These are phyloP conservation scores for Heliconius ismenius DNA, from an alignment of 2,888 invertebrate species.

Conservation along the genomic window DNA sequence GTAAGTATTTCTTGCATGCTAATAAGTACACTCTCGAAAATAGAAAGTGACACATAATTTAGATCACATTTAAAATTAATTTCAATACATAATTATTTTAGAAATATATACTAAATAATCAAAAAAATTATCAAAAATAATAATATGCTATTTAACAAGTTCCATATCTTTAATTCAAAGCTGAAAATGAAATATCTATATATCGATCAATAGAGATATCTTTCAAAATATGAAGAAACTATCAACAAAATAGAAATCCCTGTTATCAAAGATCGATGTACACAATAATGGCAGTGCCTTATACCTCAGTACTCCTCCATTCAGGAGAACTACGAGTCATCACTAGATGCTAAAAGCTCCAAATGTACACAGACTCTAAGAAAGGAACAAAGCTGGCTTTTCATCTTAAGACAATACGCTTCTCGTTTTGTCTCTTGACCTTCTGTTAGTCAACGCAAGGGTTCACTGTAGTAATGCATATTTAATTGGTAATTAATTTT, in stretches of 20 bases:
- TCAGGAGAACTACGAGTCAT: slow-evolving; percentile 10
- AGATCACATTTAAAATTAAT: neutral
- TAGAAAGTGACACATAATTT: slow-evolving; percentile 1
- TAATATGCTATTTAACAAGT: neutral
- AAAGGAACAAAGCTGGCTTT: slow-evolving; percentile 15
- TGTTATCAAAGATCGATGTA: neutral
- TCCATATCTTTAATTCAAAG: neutral
- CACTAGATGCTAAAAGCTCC: slow-evolving; percentile 16
- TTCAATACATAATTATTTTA: no score
- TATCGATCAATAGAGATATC: no score
- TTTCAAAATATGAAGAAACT: neutral
- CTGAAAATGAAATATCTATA: no score
- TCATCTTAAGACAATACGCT: slow-evolving; percentile 24
- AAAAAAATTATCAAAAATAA: neutral
- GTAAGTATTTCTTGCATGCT: slow-evolving; percentile 68
- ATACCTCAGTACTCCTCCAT: slow-evolving; percentile 4
- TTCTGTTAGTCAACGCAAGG: slow-evolving; percentile 6
- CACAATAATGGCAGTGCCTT: slow-evolving; percentile 3
- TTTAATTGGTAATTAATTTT: neutral
- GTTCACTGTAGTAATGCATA: slow-evolving; percentile 6
- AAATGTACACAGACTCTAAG: slow-evolving; percentile 24
- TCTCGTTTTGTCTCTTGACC: slow-evolving; percentile 19
- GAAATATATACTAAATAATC: neutral
- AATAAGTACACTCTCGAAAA: neutral
- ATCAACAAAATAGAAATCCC: neutral